Conservation (phyloP, 2,888 invertebrate genomes). For the Drosophila mettleri region DNA sequence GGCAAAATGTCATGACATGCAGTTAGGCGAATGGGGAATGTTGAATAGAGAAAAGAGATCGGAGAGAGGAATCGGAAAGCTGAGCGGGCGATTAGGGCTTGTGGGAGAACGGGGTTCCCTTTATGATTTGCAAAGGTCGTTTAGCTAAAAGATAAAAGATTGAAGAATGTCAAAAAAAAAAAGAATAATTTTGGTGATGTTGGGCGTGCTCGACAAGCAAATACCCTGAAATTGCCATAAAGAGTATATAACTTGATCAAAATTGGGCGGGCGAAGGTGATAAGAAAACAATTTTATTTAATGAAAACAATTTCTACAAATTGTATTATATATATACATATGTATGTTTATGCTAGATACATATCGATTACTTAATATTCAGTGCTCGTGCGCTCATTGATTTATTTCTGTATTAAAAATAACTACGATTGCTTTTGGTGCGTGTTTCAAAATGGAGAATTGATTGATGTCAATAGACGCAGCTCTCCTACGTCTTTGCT, state of each 20-base stretch:
- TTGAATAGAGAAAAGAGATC: background rate
- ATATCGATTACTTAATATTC: background rate
- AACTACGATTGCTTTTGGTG: conserved; percentile 2
- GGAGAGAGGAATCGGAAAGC: too few species aligned
- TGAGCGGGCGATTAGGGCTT: too few species aligned
- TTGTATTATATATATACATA: background rate
- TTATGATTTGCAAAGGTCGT: conserved; percentile 56
- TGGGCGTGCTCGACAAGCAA: background rate
- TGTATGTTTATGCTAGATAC: background rate
- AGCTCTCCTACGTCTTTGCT: background rate
- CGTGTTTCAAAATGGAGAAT: conserved; percentile 43
- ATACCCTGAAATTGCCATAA: background rate
- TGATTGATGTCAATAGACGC: conserved; percentile 50
- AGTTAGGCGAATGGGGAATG: conserved; percentile 2
- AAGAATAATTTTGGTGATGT: background rate
- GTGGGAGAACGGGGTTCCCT: conserved; percentile 37
- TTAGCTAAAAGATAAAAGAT: conserved; percentile 26
- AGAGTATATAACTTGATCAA: background rate
- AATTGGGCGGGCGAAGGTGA: background rate
- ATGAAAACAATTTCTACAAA: background rate
- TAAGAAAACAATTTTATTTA: too few species aligned
- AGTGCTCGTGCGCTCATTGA: background rate
- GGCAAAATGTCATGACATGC: conserved; percentile 38
- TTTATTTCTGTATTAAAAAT: conserved; percentile 5
- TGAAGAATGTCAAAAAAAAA: conserved; percentile 8